phyloP scores from a whole-genome alignment of 1,140 invertebrate species.

The Drosophila baimaii region DNA sequence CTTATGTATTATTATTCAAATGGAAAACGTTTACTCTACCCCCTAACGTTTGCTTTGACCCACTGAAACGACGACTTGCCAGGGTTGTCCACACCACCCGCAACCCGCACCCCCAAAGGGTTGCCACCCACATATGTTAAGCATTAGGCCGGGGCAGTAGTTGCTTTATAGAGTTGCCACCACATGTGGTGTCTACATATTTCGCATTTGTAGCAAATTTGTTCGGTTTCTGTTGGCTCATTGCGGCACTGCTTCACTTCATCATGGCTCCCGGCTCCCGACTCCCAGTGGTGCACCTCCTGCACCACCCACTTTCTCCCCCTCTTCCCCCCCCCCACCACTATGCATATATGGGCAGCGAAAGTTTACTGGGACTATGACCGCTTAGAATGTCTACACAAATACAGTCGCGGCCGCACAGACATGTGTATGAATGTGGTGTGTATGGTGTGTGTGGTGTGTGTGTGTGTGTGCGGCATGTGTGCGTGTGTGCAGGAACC shows the following conservation, averaged over 20 bases:
- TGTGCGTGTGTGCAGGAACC: slow-evolving; percentile 42
- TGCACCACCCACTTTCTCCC: not conserved
- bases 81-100: too few relatives aligned
- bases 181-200: slow-evolving; percentile 37
- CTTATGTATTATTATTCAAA: not conserved
- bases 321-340: slow-evolving; percentile 26
- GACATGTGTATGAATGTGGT: slow-evolving; percentile 21
- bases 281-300: not conserved
- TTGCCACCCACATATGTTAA: slow-evolving; percentile 36
- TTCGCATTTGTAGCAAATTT: slow-evolving; percentile 48
- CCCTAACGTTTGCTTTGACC: slow-evolving; percentile 10
- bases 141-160: slow-evolving; percentile 19
- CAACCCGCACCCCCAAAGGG: not conserved
- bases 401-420: slow-evolving; percentile 47
- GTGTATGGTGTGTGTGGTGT: not conserved
- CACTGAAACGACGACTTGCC: not conserved
- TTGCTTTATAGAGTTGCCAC: slow-evolving; percentile 39
- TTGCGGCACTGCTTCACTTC: slow-evolving; percentile 31
- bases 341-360: slow-evolving; percentile 56
- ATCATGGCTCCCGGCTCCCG: slow-evolving; percentile 8
- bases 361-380: slow-evolving; percentile 84
- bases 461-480: not conserved
- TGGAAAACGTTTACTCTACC: too few relatives aligned
- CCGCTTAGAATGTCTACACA: slow-evolving; percentile 83
- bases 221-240: slow-evolving; percentile 44